A percentile compares a stretch with the other conserved stretches of the same genome.
Conservation (phyloP, 1,140 invertebrate genomes). For the Paralvinella palmiformis region DNA sequence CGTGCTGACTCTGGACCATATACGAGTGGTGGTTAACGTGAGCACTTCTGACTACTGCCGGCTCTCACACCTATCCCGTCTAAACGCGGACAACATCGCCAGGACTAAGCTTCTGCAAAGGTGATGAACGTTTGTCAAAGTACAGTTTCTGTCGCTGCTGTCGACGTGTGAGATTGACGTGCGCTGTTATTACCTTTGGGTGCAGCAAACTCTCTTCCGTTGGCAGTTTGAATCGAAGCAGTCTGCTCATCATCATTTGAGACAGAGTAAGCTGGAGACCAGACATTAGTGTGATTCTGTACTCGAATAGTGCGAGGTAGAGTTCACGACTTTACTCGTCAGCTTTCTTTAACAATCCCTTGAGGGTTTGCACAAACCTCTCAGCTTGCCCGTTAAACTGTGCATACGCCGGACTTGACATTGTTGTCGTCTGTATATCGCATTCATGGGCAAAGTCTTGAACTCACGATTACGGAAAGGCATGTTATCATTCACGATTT, state of each 20-base stretch:
- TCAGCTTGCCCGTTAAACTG: conserved; percentile 10
- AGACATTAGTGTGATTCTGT: neutral
- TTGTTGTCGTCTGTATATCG: no score
- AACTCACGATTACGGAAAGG: conserved; percentile 18
- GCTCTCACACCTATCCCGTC: no score
- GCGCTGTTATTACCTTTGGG: neutral
- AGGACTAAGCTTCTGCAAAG: no score
- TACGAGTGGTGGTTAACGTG: neutral
- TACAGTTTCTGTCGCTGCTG: neutral
- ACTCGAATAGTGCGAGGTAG: neutral
- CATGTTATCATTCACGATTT: conserved; percentile 26
- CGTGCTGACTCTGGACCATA: neutral
- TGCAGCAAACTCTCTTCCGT: neutral
- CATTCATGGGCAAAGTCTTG: conserved; percentile 12
- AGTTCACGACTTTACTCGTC: neutral
- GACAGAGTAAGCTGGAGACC: neutral
- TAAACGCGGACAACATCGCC: no score
- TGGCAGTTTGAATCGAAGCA: neutral
- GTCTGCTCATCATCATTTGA: conserved; percentile 11
- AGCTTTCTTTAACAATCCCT: neutral
- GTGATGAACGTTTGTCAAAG: conserved; percentile 2
- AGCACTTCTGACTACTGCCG: neutral
- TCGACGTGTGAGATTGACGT: neutral
- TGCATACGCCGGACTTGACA: conserved; percentile 8
- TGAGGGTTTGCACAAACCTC: conserved; percentile 8